Percentiles rank a stretch among this genome's conserved stretches.
phyloP scores from a whole-genome alignment of 2,888 invertebrate genomes.

The Meghimatium bilineatum region DNA sequence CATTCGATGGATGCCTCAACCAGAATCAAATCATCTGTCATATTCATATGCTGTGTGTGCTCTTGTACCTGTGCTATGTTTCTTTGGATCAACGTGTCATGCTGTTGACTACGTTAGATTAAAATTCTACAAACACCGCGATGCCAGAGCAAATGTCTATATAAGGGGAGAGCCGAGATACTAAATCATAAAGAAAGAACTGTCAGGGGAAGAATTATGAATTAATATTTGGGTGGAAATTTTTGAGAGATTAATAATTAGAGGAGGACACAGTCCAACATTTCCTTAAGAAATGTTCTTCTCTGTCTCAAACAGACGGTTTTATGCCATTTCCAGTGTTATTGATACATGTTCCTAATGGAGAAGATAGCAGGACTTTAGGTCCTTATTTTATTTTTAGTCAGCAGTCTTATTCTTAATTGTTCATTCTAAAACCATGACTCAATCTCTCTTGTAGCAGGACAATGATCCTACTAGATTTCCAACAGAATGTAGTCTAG shows the following conservation, averaged over 20 bases:
- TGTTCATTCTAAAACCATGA: too few relatives aligned
- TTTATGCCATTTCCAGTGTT: too few relatives aligned
- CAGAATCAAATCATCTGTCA: conserved; percentile 50
- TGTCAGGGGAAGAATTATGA: neutral
- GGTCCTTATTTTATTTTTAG: too few relatives aligned
- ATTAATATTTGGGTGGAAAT: neutral
- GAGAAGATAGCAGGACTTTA: too few relatives aligned
- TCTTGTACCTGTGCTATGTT: conserved; percentile 80
- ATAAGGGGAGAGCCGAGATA: conserved; percentile 32
- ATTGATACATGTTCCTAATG: too few relatives aligned
- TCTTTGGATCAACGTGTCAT: conserved; percentile 66
- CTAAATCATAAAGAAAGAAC: neutral
- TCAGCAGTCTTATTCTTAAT: too few relatives aligned
- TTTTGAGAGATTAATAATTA: neutral
- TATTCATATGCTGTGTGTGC: conserved; percentile 48
- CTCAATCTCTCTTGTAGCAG: too few relatives aligned
- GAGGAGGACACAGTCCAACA: neutral
- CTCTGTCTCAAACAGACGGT: too few relatives aligned
- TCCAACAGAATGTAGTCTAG: too few relatives aligned
- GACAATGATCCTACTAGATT: too few relatives aligned
- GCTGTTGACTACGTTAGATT: conserved; percentile 37
- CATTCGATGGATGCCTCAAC: conserved; percentile 47
- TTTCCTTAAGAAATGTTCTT: too few relatives aligned
- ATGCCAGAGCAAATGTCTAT: conserved; percentile 43
- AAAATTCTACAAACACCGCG: conserved; percentile 20